A percentile compares a stretch with the other conserved stretches of the same genome.
These are phyloP conservation scores for Microtus pennsylvanicus DNA, from an alignment of 2,113 vertebrate species.

Conservation along the genomic window DNA sequence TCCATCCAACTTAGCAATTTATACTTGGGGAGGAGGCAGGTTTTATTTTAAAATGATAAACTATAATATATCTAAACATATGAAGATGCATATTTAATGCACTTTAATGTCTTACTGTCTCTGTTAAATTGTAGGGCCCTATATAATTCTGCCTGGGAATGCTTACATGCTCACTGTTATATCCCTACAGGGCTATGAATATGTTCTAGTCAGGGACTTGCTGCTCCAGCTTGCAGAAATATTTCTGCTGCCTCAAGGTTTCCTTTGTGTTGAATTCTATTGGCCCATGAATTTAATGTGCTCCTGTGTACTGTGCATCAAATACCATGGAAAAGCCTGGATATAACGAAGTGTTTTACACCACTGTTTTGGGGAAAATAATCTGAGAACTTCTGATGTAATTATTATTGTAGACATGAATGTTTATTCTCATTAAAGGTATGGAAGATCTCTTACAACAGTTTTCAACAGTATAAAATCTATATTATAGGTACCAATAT, in stretches of 20 bases:
- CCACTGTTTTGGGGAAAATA: slow-evolving; percentile 25
- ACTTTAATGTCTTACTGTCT: slow-evolving; percentile 75
- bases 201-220: neutral
- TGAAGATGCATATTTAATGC: slow-evolving; percentile 77
- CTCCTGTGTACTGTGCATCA: neutral
- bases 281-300: slow-evolving; percentile 9
- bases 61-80: slow-evolving; percentile 71
- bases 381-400: neutral
- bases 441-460: neutral
- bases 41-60: slow-evolving; percentile 77
- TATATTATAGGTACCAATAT: neutral
- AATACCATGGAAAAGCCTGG: neutral
- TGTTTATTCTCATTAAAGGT: neutral
- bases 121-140: slow-evolving; percentile 62
- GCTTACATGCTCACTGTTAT: slow-evolving; percentile 26
- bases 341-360: neutral
- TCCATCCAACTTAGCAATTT: slow-evolving; percentile 69
- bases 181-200: slow-evolving; percentile 63
- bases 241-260: slow-evolving; percentile 50
- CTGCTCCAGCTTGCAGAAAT: slow-evolving; percentile 14
- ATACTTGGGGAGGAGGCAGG: slow-evolving; percentile 53
- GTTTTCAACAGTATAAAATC: neutral
- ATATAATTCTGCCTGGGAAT: slow-evolving; percentile 60
- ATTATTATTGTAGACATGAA: neutral
- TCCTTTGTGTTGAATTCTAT: slow-evolving; percentile 33